Conservation (phyloP, 2,113 vertebrate genomes). For the Erpornis zantholeuca region DNA sequence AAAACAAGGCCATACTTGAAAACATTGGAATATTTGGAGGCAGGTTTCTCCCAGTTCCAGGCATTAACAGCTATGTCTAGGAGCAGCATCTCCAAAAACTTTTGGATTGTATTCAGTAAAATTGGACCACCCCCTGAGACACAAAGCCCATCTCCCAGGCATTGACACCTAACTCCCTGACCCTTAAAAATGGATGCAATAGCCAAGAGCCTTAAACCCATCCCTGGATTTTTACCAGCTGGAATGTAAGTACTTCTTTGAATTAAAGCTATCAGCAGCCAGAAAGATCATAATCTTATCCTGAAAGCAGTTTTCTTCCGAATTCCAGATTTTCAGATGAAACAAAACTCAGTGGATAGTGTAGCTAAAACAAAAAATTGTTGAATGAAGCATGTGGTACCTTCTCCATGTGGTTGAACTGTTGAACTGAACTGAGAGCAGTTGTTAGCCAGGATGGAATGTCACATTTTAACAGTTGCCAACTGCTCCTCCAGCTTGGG, state of each 20-base stretch:
- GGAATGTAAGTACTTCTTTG: neutral
- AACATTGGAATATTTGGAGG: neutral
- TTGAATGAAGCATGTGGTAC: conserved; percentile 48
- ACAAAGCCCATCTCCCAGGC: neutral
- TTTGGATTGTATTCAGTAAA: neutral
- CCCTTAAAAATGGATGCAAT: neutral
- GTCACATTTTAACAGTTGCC: conserved; percentile 57
- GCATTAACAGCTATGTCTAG: neutral
- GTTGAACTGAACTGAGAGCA: conserved; percentile 46
- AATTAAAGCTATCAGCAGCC: neutral
- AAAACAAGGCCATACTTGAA: neutral
- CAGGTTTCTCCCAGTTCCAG: neutral
- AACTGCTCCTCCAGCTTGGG: conserved; percentile 53
- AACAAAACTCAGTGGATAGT: neutral
- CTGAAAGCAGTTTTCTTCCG: neutral
- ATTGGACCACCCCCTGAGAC: neutral
- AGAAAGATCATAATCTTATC: neutral
- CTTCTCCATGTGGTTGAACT: conserved; percentile 63
- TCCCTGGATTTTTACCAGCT: neutral
- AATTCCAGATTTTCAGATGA: conserved; percentile 8
- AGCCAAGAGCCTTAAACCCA: neutral
- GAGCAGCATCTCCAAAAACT: neutral
- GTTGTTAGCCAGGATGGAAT: conserved; percentile 65
- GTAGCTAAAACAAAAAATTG: neutral
- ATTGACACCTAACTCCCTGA: neutral